Conservation (phyloP, 2,797 vertebrate species). For the Pseudocheirus occidentalis region DNA sequence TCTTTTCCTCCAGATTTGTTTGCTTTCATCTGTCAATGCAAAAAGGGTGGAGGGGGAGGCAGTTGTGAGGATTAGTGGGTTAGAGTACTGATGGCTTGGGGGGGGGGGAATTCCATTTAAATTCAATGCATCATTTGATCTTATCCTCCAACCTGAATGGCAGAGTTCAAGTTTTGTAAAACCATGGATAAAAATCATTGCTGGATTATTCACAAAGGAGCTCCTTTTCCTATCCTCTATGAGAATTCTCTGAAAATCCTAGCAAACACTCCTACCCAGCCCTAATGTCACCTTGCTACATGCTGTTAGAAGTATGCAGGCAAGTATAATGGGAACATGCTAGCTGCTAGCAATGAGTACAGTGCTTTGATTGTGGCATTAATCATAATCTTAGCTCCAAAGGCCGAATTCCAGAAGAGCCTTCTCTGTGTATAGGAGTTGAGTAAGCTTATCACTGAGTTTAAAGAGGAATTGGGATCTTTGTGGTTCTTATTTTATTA, state of each 20-base stretch:
- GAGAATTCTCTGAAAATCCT: not conserved
- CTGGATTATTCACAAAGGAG: not conserved
- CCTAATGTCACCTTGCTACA: not conserved
- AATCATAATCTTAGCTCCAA: not conserved
- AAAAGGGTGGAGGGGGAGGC: not conserved
- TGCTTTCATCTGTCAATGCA: slow-evolving; percentile 32
- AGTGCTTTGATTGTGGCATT: not conserved
- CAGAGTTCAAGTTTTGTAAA: not conserved
- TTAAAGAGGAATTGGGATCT: not conserved
- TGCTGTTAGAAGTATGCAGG: not conserved
- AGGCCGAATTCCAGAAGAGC: not conserved
- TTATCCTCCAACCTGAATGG: not conserved
- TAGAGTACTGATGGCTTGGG: not conserved
- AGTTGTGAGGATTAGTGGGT: not conserved
- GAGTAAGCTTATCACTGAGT: not conserved
- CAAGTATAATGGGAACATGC: not conserved
- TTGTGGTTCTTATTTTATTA: not conserved
- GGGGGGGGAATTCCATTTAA: not conserved
- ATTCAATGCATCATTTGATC: not conserved
- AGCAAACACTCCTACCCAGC: not conserved
- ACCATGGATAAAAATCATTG: not conserved
- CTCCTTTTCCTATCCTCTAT: not conserved
- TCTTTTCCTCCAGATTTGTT: not conserved
- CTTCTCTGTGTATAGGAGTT: not conserved
- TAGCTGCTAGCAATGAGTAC: not conserved